These are phyloP conservation scores for Scolopax rusticola DNA, from an alignment of 2,797 vertebrate species.

Conservation along the genomic window DNA sequence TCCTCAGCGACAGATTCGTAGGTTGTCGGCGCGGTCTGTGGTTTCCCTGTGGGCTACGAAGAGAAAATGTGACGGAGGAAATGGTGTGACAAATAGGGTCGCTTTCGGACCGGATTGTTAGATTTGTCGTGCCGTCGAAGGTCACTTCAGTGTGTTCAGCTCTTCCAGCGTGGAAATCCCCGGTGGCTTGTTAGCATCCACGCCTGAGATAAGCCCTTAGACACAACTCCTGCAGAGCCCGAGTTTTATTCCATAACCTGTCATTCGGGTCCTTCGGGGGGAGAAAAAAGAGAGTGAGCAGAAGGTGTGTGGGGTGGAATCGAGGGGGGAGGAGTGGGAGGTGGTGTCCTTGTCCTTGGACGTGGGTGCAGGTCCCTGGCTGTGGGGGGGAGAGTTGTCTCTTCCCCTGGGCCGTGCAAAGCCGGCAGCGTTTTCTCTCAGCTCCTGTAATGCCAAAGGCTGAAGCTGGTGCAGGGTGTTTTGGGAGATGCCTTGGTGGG, in stretches of 20 bases:
- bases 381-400: accelerated
- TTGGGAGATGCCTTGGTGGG: accelerated
- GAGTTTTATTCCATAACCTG: background rate
- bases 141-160: background rate
- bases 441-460: accelerated
- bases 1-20: background rate
- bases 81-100: background rate
- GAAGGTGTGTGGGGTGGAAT: background rate
- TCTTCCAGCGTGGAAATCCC: background rate
- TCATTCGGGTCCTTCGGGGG: accelerated
- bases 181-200: background rate
- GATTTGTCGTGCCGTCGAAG: background rate
- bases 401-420: accelerated
- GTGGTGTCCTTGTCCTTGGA: background rate
- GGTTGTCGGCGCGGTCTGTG: conserved; percentile 38
- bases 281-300: background rate
- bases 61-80: background rate
- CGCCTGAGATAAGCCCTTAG: background rate
- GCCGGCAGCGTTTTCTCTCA: background rate
- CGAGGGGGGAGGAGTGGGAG: background rate
- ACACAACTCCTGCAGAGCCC: background rate
- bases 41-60: conserved; percentile 4
- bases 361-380: background rate
- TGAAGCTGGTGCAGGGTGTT: background rate
- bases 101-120: background rate